Conservation (phyloP, 2,113 vertebrate species). For the Barbus barbus region DNA sequence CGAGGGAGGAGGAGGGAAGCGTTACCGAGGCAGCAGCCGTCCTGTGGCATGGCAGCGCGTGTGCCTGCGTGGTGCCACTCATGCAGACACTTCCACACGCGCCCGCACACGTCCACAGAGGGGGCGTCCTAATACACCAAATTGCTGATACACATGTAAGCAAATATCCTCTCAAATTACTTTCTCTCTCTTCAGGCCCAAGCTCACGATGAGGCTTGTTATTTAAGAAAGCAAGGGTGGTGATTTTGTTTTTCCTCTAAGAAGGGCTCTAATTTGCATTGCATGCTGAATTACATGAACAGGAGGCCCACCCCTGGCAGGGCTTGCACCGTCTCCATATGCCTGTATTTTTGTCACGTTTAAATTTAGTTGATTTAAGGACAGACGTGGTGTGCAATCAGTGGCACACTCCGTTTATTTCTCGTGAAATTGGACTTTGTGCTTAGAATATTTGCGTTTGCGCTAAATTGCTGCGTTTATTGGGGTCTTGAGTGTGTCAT, state of each 20-base stretch:
- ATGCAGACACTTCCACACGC: conserved; percentile 39
- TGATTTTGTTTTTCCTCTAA: conserved; percentile 77
- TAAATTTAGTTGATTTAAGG: conserved; percentile 77
- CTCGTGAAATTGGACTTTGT: conserved; percentile 77
- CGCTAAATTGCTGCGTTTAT: conserved; percentile 73
- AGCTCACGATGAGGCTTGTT: conserved; percentile 75
- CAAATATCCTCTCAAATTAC: conserved; percentile 92
- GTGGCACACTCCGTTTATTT: conserved; percentile 76
- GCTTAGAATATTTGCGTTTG: conserved; percentile 74
- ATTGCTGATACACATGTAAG: conserved; percentile 89
- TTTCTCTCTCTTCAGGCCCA: conserved; percentile 88
- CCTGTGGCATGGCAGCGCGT: conserved; percentile 39
- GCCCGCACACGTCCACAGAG: conserved; percentile 42
- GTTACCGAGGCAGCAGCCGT: conserved; percentile 61
- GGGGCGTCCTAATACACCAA: conserved; percentile 66
- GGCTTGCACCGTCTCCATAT: conserved; percentile 42
- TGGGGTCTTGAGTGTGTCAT: conserved; percentile 58
- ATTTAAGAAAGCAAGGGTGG: conserved; percentile 75
- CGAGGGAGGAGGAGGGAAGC: conserved; percentile 43
- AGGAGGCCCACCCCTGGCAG: conserved; percentile 63
- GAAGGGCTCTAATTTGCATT: conserved; percentile 74
- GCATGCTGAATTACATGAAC: conserved; percentile 73
- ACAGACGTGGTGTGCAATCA: conserved; percentile 76
- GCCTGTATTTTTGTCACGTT: conserved; percentile 69
- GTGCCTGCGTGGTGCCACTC: conserved; percentile 58